A percentile compares a stretch with the other conserved stretches of the same genome.
phyloP scores from a whole-genome alignment of 2,888 invertebrate species.

The Agrypnus murinus region DNA sequence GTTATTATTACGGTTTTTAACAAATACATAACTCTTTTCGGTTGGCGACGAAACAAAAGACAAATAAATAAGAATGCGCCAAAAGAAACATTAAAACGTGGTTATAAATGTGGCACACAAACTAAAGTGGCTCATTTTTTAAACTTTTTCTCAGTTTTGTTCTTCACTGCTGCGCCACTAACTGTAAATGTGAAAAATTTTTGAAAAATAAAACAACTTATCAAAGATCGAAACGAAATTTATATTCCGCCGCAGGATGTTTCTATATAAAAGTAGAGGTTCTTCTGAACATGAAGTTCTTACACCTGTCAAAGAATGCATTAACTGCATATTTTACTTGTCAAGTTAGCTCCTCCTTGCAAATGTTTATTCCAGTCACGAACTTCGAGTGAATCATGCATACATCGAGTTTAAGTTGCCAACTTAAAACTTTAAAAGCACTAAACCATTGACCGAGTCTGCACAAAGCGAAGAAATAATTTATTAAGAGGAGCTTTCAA shows the following conservation, averaged over 20 bases:
- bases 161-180: no score
- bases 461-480: slow-evolving; percentile 20
- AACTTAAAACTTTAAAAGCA: slow-evolving; percentile 35
- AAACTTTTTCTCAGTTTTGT: not conserved
- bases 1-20: slow-evolving; percentile 36
- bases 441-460: slow-evolving; percentile 32
- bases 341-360: slow-evolving; percentile 7
- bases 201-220: no score
- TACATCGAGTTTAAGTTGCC: slow-evolving; percentile 28
- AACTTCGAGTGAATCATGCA: slow-evolving; percentile 35
- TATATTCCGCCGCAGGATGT: no score
- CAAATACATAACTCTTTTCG: slow-evolving; percentile 26
- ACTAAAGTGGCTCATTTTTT: not conserved
- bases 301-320: slow-evolving; percentile 31
- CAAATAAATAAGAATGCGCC: not conserved
- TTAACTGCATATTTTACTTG: slow-evolving; percentile 37
- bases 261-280: no score
- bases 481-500: slow-evolving; percentile 15
- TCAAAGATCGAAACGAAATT: no score
- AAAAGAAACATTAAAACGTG: no score
- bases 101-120: no score
- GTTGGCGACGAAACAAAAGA: slow-evolving; percentile 7
- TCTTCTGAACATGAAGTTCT: not conserved
- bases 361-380: slow-evolving; percentile 38
- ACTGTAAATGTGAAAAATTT: no score